These are phyloP conservation scores for Resseliella maxima DNA, from an alignment of 2,888 invertebrate species.

Conservation along the genomic window DNA sequence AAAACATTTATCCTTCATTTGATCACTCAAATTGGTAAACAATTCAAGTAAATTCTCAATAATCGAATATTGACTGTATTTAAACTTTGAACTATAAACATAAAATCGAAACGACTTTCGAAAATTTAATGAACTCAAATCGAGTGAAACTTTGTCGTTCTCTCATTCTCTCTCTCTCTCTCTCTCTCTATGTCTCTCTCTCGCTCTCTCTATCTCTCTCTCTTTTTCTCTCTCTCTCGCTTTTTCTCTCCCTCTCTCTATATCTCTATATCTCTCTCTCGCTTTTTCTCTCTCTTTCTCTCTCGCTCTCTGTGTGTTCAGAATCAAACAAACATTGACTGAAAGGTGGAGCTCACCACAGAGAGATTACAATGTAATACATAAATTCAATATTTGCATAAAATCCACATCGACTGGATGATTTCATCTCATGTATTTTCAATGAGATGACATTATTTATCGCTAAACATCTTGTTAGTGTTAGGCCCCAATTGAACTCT, in stretches of 20 bases:
- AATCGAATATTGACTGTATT: conserved; percentile 33
- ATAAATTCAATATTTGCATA: conserved; percentile 25
- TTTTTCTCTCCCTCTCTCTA: too few relatives aligned
- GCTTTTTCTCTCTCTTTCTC: too few relatives aligned
- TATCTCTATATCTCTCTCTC: too few relatives aligned
- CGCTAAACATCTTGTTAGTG: conserved; percentile 11
- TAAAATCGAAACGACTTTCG: background rate
- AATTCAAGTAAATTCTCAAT: background rate
- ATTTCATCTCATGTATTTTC: conserved; percentile 39
- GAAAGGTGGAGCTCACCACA: background rate
- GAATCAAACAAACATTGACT: background rate
- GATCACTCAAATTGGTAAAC: background rate
- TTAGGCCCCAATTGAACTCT: background rate
- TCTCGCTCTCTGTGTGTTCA: too few relatives aligned
- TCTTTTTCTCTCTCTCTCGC: too few relatives aligned
- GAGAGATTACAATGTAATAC: conserved; percentile 41
- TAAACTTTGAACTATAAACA: conserved; percentile 35
- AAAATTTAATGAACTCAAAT: background rate
- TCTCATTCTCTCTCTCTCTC: too few relatives aligned
- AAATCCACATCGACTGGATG: background rate
- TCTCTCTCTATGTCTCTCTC: too few relatives aligned
- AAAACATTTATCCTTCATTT: background rate
- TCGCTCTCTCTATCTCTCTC: too few relatives aligned
- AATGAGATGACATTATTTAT: conserved; percentile 27
- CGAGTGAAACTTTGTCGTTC: too few relatives aligned